These are phyloP conservation scores for Troilus luridus DNA, from an alignment of 2,888 invertebrate species.

Conservation along the genomic window DNA sequence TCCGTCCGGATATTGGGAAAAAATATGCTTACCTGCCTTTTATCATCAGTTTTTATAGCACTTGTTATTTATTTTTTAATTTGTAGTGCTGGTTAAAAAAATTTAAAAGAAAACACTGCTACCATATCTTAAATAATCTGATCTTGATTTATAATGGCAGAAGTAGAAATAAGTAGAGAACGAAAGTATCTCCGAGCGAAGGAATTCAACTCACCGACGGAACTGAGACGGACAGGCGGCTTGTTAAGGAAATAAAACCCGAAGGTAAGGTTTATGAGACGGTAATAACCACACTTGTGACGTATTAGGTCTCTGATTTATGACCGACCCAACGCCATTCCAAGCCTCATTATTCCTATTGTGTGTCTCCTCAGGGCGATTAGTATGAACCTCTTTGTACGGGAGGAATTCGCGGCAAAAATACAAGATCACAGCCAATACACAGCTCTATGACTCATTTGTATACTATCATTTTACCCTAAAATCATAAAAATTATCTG, in stretches of 20 bases:
- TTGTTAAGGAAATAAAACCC: constrained; percentile 10
- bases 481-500: too few relatives aligned
- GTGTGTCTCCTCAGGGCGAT: not conserved
- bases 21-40: too few relatives aligned
- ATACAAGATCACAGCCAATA: too few relatives aligned
- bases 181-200: not conserved
- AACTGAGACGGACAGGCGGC: not conserved
- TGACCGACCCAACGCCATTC: not conserved
- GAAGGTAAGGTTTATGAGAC: not conserved
- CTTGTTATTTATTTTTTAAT: too few relatives aligned
- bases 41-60: too few relatives aligned
- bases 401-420: too few relatives aligned
- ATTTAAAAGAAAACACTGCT: too few relatives aligned
- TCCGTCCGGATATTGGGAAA: too few relatives aligned
- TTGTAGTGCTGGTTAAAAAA: too few relatives aligned
- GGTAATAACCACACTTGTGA: constrained; percentile 36
- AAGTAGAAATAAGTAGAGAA: not conserved
- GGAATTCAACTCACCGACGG: not conserved
- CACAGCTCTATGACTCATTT: too few relatives aligned
- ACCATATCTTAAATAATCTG: not conserved
- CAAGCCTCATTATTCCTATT: not conserved
- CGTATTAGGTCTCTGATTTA: constrained; percentile 20
- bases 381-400: not conserved
- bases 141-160: not conserved
- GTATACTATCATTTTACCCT: too few relatives aligned